Conservation (phyloP, 2,797 vertebrate genomes). For the Thunnus albacares region DNA sequence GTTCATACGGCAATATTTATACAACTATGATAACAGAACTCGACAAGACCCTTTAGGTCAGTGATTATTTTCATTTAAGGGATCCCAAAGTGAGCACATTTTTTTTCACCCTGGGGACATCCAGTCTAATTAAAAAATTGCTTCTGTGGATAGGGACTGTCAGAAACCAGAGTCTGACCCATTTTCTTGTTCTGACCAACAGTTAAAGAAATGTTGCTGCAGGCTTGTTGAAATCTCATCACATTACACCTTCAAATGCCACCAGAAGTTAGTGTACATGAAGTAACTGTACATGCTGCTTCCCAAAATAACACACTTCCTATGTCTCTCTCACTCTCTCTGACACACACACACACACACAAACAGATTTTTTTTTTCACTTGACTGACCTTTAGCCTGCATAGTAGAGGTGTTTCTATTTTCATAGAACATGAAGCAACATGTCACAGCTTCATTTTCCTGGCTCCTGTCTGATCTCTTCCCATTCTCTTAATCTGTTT, state of each 20-base stretch:
- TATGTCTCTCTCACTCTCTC: neutral
- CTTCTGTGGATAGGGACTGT: constrained; percentile 11
- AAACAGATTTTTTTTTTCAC: constrained; percentile 17
- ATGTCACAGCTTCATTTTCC: constrained; percentile 44
- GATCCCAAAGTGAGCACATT: constrained; percentile 29
- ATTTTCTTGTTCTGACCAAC: constrained; percentile 27
- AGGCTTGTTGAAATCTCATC: constrained; percentile 34
- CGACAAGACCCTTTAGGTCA: constrained; percentile 29
- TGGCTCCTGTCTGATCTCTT: constrained; percentile 43
- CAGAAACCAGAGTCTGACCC: constrained; percentile 39
- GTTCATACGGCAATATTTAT: constrained; percentile 15
- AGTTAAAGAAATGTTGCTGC: constrained; percentile 35
- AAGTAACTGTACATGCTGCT: neutral
- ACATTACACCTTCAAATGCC: constrained; percentile 34
- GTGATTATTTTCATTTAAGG: constrained; percentile 32
- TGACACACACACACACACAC: constrained; percentile 1
- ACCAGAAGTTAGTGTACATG: constrained; percentile 25
- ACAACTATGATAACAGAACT: constrained; percentile 16
- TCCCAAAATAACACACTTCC: constrained; percentile 24
- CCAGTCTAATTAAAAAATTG: constrained; percentile 45
- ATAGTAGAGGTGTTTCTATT: constrained; percentile 43
- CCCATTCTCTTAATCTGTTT: constrained; percentile 47
- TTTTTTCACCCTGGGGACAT: constrained; percentile 19
- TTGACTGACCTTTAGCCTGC: constrained; percentile 42
- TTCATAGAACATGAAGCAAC: constrained; percentile 37